These are phyloP conservation scores for Anser brachyrhynchus DNA, from an alignment of 2,113 vertebrate genomes.

Conservation along the genomic window DNA sequence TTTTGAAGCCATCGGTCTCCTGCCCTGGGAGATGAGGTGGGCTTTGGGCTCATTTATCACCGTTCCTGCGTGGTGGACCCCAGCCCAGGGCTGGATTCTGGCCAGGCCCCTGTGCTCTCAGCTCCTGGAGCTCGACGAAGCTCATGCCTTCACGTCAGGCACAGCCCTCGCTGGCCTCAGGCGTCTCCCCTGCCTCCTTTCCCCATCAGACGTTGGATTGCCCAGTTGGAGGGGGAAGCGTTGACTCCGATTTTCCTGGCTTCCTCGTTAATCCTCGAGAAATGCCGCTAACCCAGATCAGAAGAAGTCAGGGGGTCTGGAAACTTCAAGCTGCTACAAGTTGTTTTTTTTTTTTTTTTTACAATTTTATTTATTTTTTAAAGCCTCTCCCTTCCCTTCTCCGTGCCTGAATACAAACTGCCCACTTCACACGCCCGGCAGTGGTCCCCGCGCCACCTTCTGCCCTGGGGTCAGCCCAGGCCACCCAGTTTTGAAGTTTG, in stretches of 20 bases:
- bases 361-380: neutral
- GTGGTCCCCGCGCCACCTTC: neutral
- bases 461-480: neutral
- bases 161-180: neutral
- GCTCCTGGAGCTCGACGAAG: neutral
- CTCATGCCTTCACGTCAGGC: neutral
- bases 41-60: conserved; percentile 42
- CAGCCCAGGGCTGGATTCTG: neutral
- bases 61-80: neutral
- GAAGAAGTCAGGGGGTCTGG: neutral
- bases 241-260: conserved; percentile 7
- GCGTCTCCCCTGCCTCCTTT: neutral
- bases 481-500: neutral
- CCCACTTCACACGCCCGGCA: neutral
- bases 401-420: neutral
- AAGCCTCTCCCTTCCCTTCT: neutral
- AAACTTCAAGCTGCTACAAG: conserved; percentile 10
- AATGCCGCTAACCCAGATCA: conserved; percentile 23
- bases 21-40: conserved; percentile 24
- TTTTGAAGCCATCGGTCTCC: conserved; percentile 21
- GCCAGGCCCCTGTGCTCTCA: neutral
- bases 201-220: neutral
- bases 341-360: neutral
- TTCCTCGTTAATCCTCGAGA: conserved; percentile 35
- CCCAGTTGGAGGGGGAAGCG: neutral